Conservation (phyloP, 2,888 invertebrate genomes). For the Prenolepis imparis region DNA sequence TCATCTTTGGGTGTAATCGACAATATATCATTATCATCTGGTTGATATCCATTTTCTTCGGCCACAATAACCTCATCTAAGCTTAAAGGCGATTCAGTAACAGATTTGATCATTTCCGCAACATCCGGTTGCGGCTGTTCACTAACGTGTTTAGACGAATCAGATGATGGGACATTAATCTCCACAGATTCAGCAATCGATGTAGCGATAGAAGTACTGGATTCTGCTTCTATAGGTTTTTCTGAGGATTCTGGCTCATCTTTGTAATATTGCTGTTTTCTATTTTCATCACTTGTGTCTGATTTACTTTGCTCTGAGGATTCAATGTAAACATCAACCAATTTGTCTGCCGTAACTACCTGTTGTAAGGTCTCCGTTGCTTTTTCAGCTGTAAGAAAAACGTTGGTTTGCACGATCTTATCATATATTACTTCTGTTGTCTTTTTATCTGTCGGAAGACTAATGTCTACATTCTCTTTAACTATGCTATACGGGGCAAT, state of each 20-base stretch:
- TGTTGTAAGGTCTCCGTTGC: slow-evolving; percentile 71
- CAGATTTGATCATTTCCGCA: slow-evolving; percentile 73
- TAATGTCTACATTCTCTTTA: slow-evolving; percentile 81
- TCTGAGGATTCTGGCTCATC: slow-evolving; percentile 65
- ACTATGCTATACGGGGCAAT: slow-evolving; percentile 75
- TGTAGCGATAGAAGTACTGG: slow-evolving; percentile 82
- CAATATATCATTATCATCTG: slow-evolving; percentile 89
- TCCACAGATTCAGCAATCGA: slow-evolving; percentile 88
- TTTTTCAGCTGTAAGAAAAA: slow-evolving; percentile 73
- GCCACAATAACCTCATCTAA: slow-evolving; percentile 85
- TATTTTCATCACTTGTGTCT: slow-evolving; percentile 72
- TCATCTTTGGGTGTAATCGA: slow-evolving; percentile 81
- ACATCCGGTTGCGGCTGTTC: slow-evolving; percentile 85
- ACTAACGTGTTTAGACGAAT: slow-evolving; percentile 87
- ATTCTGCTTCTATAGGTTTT: slow-evolving; percentile 66
- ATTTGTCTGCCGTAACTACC: slow-evolving; percentile 71
- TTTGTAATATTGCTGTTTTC: slow-evolving; percentile 80
- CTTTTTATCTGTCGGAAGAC: slow-evolving; percentile 79
- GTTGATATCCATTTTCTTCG: slow-evolving; percentile 90
- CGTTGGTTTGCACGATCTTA: slow-evolving; percentile 79
- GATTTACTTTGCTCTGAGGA: slow-evolving; percentile 75
- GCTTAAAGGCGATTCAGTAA: slow-evolving; percentile 73
- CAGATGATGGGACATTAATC: slow-evolving; percentile 87
- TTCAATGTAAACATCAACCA: slow-evolving; percentile 75
- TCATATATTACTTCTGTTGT: slow-evolving; percentile 73